These are phyloP conservation scores for Megaptera novaeangliae DNA, from an alignment of 2,113 vertebrate species.

Conservation along the genomic window DNA sequence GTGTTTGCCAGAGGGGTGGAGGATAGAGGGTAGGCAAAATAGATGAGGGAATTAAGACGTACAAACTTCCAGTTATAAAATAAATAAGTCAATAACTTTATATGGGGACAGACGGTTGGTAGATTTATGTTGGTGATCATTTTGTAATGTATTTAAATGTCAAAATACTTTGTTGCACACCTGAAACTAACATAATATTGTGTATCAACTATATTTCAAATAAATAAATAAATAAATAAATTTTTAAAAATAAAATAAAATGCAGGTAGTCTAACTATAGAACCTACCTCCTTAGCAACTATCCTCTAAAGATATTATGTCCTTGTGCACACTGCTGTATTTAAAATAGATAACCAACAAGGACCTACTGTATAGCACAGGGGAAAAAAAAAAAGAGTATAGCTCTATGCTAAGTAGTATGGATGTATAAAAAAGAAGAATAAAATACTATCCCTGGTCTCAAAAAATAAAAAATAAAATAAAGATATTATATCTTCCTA, in stretches of 20 bases:
- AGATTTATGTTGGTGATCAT: not conserved
- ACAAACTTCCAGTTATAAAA: not conserved
- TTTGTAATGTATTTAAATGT: not conserved
- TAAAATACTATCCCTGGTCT: not conserved
- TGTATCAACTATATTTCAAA: not conserved
- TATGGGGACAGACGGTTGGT: not conserved
- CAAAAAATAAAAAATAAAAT: not conserved
- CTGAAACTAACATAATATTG: not conserved
- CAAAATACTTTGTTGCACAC: not conserved
- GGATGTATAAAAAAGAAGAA: not conserved
- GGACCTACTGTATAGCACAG: not conserved
- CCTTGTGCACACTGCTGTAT: not conserved
- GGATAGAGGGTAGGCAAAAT: not conserved
- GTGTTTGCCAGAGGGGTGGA: not conserved
- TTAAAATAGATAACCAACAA: not conserved
- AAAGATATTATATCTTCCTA: not conserved
- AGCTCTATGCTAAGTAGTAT: not conserved
- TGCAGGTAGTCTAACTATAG: not conserved
- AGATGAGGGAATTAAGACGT: not conserved
- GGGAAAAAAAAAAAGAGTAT: not conserved
- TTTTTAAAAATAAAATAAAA: not conserved
- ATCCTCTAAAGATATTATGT: not conserved
- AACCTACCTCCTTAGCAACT: not conserved
- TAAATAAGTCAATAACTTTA: not conserved
- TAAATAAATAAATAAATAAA: not conserved